Evolutionary conservation across 1,140 invertebrate genomes (phyloP), one percentile per base, ranked within the genome.

Genomic region (Cyclina sinensis): DNA sequence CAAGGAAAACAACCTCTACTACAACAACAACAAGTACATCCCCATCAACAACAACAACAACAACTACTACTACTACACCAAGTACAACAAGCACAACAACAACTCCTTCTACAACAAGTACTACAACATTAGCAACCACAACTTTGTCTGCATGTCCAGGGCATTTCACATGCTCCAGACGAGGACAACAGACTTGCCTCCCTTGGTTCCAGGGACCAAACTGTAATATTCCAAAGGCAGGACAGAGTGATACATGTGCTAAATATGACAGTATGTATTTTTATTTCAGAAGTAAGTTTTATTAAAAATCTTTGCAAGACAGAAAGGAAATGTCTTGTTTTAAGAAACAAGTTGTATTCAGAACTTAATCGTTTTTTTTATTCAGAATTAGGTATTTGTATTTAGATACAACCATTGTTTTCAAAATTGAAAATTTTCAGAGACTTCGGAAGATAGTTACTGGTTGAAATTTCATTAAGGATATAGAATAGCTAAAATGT

Each of bases 191-290:
- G 35, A 43, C 35, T 21, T 84, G 82, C 51, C 46, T 84, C 5
- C 82, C 82, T 30, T 84, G 82, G 82, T 84, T 84, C 37, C 65
- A 65, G 30, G 82, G 82, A 27, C 82, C 62, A 14, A 73, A 84
- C 68, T 84, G 82, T 70, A 84, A 84, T 73, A 14, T 84, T 68
- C 82, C 82, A 39, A 73, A 48, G 27, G n/a, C 82, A 32, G 68
- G 82, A 0, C 32, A 48, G 14, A 73, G 59, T 54, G 43, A 14
- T 24, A n/a, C 24, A 32, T 84, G 82, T 84, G 37, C 65, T 37
- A 73, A 73, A 43, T 84, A 73, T 84, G 82, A 84, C 48, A 70
- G 82, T 84, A 74, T 51, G 62, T 73, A 18, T 80, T 80, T n/a
- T 4, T 30, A 11, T 16, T 43, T n/a, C n/a, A n/a, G n/a, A n/a